phyloP scores from a whole-genome alignment of 1,140 invertebrate genomes.

The Euura saliciscinereae region DNA sequence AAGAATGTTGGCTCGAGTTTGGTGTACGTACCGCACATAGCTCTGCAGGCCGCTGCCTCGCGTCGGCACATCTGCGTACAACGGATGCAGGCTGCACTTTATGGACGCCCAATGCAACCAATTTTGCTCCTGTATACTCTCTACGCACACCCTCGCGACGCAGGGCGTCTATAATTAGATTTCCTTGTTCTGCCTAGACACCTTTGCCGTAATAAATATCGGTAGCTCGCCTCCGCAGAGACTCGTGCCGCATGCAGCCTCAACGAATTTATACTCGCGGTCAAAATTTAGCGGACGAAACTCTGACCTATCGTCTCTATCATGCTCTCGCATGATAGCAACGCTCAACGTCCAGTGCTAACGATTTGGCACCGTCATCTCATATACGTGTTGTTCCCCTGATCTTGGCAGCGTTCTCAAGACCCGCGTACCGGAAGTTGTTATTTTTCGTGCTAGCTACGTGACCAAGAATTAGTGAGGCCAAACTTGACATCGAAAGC shows the following conservation, averaged over 20 bases:
- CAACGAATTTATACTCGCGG: too few relatives aligned
- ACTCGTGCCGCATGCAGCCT: too few relatives aligned
- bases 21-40: slow-evolving; percentile 9
- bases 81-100: slow-evolving; percentile 60
- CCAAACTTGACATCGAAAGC: neutral
- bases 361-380: too few relatives aligned
- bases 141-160: slow-evolving; percentile 31
- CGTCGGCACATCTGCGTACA: slow-evolving; percentile 51
- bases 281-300: too few relatives aligned
- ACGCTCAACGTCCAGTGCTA: too few relatives aligned
- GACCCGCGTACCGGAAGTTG: neutral
- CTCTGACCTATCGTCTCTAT: too few relatives aligned
- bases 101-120: slow-evolving; percentile 50
- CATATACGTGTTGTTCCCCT: neutral
- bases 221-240: neutral
- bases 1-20: neutral
- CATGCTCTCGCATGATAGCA: too few relatives aligned
- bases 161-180: slow-evolving; percentile 58
- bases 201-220: slow-evolving; percentile 2
- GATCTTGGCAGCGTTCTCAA: slow-evolving; percentile 1
- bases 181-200: slow-evolving; percentile 31
- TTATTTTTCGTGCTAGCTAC: neutral
- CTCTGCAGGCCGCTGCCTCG: slow-evolving; percentile 17
- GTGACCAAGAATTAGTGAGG: neutral
- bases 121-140: slow-evolving; percentile 49